Evolutionary conservation across 2,797 vertebrate genomes (phyloP).

Genomic region (Yasuhikotakia modesta): DNA sequence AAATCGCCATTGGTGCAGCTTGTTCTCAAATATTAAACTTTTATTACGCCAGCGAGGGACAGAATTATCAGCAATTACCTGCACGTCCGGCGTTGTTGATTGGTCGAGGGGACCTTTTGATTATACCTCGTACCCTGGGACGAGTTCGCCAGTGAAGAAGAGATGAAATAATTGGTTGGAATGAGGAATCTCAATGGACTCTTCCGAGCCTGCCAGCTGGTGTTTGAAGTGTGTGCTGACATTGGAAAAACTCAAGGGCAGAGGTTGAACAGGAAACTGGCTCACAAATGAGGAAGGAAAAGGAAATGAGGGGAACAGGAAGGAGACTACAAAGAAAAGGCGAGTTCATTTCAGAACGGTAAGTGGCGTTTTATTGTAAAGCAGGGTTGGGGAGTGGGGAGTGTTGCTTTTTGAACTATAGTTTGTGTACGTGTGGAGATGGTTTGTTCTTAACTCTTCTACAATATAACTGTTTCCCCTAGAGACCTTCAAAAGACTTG

Average conservation of each 20-base stretch:
- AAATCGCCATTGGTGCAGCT: background rate
- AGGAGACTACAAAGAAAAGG: conserved; percentile 55
- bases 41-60: background rate
- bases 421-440: conserved; percentile 45
- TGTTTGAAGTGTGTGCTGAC: conserved; percentile 74
- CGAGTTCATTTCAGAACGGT: conserved; percentile 65
- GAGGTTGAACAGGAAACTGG: conserved; percentile 55
- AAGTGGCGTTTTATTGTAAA: conserved; percentile 67
- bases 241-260: conserved; percentile 74
- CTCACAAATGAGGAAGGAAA: conserved; percentile 63
- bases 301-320: conserved; percentile 32
- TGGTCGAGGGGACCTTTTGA: conserved; percentile 77
- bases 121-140: conserved; percentile 83
- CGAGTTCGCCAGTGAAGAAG: conserved; percentile 71
- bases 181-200: conserved; percentile 71
- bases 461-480: conserved; percentile 64
- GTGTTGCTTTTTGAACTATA: background rate
- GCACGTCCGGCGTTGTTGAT: conserved; percentile 60
- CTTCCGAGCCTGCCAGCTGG: conserved; percentile 67
- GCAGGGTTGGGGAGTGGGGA: conserved; percentile 42
- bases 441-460: conserved; percentile 62
- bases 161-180: conserved; percentile 72
- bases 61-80: background rate
- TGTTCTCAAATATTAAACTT: conserved; percentile 2
- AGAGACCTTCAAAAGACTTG: conserved; percentile 50